These are phyloP conservation scores for Equus przewalskii DNA, from an alignment of 2,113 vertebrate genomes.

Conservation along the genomic window DNA sequence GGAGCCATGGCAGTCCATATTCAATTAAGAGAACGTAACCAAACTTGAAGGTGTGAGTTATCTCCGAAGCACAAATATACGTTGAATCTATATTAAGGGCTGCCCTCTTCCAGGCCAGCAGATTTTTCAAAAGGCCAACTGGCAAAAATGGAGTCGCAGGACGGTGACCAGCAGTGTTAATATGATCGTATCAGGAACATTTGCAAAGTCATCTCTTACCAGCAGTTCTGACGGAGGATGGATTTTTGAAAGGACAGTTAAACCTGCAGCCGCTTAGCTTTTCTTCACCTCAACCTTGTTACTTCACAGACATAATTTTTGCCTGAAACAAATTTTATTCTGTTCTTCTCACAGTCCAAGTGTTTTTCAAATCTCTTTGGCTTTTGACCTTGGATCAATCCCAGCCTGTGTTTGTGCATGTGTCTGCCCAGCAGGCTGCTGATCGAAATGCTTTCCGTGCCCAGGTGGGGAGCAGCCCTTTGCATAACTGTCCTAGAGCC, in stretches of 20 bases:
- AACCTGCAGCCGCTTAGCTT: neutral
- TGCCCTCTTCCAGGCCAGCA: conserved; percentile 41
- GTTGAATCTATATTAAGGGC: conserved; percentile 2
- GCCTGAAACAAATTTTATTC: conserved; percentile 7
- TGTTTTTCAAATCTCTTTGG: conserved; percentile 55
- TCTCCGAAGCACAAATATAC: conserved; percentile 55
- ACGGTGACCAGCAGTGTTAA: neutral
- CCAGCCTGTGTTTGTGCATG: neutral
- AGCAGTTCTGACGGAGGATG: neutral
- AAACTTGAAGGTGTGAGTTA: conserved; percentile 26
- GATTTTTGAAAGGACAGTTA: neutral
- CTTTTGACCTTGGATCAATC: conserved; percentile 60
- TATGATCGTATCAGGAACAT: neutral
- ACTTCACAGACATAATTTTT: conserved; percentile 38
- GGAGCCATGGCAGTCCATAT: conserved; percentile 61
- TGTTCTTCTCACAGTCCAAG: neutral
- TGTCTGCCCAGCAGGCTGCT: conserved; percentile 32
- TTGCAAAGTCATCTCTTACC: neutral
- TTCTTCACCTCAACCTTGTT: neutral
- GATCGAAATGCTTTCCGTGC: neutral
- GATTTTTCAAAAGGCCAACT: conserved; percentile 58
- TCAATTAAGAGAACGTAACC: conserved; percentile 62
- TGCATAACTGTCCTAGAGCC: conserved; percentile 49
- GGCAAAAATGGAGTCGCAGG: neutral
- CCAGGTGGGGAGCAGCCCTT: conserved; percentile 31